A percentile compares a stretch with the other conserved stretches of the same genome.
Conservation (phyloP, 2,888 invertebrate species). For the Cancer borealis region DNA sequence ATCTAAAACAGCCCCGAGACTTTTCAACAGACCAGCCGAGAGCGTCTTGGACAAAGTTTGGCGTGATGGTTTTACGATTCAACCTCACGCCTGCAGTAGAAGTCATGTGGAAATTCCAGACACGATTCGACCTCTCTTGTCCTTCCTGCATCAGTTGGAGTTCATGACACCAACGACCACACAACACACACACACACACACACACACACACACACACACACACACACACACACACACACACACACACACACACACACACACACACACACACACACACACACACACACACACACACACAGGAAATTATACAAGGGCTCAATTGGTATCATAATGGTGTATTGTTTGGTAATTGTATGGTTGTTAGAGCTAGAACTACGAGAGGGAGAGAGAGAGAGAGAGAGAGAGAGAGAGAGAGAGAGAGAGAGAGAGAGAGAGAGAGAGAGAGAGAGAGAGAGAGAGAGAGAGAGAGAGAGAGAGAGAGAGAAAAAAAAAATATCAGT, state of each 20-base stretch:
- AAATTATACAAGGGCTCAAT: not conserved
- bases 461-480: not conserved
- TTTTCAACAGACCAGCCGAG: not conserved
- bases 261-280: slow-evolving; percentile 24
- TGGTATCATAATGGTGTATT: not conserved
- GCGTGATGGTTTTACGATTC: not conserved
- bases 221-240: slow-evolving; percentile 16
- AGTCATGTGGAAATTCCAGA: not conserved
- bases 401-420: slow-evolving; percentile 37
- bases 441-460: not conserved
- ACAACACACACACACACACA: too few relatives aligned
- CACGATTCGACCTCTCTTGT: not conserved
- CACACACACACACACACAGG: not conserved
- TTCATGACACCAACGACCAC: not conserved
- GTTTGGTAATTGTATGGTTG: slow-evolving; percentile 6
- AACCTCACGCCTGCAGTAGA: not conserved
- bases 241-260: slow-evolving; percentile 20
- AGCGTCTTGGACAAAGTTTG: not conserved
- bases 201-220: slow-evolving; percentile 3
- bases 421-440: not conserved
- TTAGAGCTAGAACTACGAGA: not conserved
- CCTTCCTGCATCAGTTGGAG: not conserved
- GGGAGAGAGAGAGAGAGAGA: slow-evolving; percentile 34
- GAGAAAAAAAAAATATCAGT: not conserved
- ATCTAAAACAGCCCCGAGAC: not conserved